These are phyloP conservation scores for Heliothis peltigera DNA, from an alignment of 2,888 invertebrate genomes.

Conservation along the genomic window DNA sequence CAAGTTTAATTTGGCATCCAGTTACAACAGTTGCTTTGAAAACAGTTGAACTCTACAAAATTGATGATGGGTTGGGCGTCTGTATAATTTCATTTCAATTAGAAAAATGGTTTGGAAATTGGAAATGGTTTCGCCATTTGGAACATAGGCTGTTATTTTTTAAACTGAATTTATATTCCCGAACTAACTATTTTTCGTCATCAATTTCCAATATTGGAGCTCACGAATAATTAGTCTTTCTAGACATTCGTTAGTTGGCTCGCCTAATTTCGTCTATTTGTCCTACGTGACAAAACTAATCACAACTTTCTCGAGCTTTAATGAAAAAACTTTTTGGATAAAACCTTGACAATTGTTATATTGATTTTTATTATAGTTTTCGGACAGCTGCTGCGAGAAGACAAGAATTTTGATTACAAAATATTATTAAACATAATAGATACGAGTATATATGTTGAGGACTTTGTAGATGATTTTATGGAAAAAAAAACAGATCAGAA, in stretches of 20 bases:
- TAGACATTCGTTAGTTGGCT: conserved; percentile 13
- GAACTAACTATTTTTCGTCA: not conserved
- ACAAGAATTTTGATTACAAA: not conserved
- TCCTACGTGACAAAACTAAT: conserved; percentile 35
- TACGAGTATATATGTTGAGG: not conserved
- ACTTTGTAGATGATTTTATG: not conserved
- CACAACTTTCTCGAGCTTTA: conserved; percentile 30
- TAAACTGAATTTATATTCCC: not conserved
- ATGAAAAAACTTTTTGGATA: conserved; percentile 42
- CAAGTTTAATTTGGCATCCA: conserved; percentile 35
- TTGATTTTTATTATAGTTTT: conserved; percentile 16
- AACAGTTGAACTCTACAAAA: conserved; percentile 26
- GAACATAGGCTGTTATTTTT: not conserved
- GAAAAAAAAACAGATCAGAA: not conserved
- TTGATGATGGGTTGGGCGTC: conserved; percentile 5
- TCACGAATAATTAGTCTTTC: conserved; percentile 24
- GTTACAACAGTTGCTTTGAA: conserved; percentile 38
- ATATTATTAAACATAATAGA: too few species aligned
- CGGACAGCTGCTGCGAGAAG: conserved; percentile 17
- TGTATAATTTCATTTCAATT: too few species aligned
- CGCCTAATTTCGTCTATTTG: conserved; percentile 27
- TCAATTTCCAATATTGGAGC: conserved; percentile 12
- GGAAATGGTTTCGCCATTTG: too few species aligned
- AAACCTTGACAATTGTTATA: conserved; percentile 1
- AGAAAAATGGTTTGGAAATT: too few species aligned